Base-by-base conservation (phyloP, 37 sponge, comb jelly and placozoan genomes). In the Halichondria panicea region DNA sequence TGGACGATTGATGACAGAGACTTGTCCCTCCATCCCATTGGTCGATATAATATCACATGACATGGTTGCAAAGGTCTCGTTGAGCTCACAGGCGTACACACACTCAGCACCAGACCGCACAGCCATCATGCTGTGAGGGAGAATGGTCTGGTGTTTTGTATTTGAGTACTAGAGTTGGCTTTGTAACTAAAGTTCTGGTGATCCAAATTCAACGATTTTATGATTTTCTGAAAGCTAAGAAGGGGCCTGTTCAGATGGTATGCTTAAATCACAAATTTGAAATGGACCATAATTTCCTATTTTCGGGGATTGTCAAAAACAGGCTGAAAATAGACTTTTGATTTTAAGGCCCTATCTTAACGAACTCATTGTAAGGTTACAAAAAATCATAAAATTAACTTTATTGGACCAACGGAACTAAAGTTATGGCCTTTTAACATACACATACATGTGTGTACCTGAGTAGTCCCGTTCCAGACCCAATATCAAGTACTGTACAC, bases 401-500 rank as follows among this genome's bases (percentile, higher is more conserved):
- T n/a, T n/a, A n/a, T n/a, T n/a, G n/a, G n/a, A n/a, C n/a, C n/a
- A n/a, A n/a, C n/a, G n/a, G n/a, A n/a, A n/a, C n/a, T n/a, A n/a
- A n/a, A n/a, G n/a, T n/a, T n/a, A n/a, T n/a, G n/a, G n/a, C n/a
- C n/a, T n/a, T n/a, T 64, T 28, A 35, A 64, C 65, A 64, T 19
- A 38, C 37, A 59, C 2, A 9, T 71, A 34, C 18, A 60, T 43
- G 60, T 36, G 12, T 33, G 31, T 65, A 90, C 91, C 91, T 90
- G 66, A 90, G 59, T 50, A 90, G 71, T n/a, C 87, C 91, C 18
- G 86, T 86, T 54, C 91, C 91, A 44, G 87, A 75, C 34, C 91
- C 91, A 62, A 90, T 85, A 50, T 90, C 91, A 24, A 90, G 42
- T 33, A 90, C 86, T 31, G 36, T 57, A 62, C 57, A 70, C 72